Evolutionary conservation across 2,113 vertebrate species (phyloP), one percentile per base, ranked within the genome.

Genomic region (Chlorocebus sabaeus): DNA sequence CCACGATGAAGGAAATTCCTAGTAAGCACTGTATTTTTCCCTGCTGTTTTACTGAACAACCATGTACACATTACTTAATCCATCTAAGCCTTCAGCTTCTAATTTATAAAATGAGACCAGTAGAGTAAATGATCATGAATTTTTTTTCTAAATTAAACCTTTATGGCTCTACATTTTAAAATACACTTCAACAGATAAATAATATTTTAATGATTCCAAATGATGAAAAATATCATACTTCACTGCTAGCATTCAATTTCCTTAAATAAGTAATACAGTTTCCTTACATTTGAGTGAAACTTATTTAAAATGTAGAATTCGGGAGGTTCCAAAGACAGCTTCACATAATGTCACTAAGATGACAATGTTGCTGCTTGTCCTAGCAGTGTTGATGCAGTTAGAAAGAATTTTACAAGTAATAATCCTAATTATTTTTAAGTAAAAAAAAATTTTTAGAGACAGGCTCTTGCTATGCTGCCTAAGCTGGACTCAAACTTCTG

Each of bases 91-190:
- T 35, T 61, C 18, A 5, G 11, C 3, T 40, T 86, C 68, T 82
- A 73, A 35, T 32, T 75, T 91, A 17, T 48, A 73, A 90, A 90
- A 89, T 22, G 32, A 95, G n/a, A n/a, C 20, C 43, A 55, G 17
- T 8, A 22, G 14, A 82, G n/a, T 45, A 81, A 70, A 80, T 43
- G 68, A 61, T 64, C 59, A 35, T 18, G 76, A 52, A 78, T 78
- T 87, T 92, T 67, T 57, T 95, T 90, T 94, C 72, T 85, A 88
- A 95, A 88, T 68, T 50, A 93, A 90, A 73, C 7, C 14, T 84
- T 84, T 67, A 27, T 25, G n/a, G 35, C 20, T 97, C 16, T 78
- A 38, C 5, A 14, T 73, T 83, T 96, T 85, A 89, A 94, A 88
- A 88, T 83, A 85, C 89, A 96, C 13, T 55, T 73, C 61, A 94